phyloP scores from a whole-genome alignment of 2,888 invertebrate genomes.

The Amitus sp. region DNA sequence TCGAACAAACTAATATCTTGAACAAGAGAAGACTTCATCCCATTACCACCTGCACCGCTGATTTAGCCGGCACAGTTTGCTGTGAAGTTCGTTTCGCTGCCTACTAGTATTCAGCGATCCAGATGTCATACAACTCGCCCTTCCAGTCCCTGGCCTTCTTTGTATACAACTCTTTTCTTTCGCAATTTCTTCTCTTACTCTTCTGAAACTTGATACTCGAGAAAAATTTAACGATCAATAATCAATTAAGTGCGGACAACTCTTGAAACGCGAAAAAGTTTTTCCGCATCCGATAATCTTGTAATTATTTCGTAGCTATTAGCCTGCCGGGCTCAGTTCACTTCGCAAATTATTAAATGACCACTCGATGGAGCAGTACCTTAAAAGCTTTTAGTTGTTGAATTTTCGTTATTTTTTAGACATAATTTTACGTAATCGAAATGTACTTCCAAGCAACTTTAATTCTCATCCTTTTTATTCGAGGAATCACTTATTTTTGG shows the following conservation, averaged over 20 bases:
- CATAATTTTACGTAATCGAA: too few species aligned
- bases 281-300: neutral
- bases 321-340: neutral
- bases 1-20: too few species aligned
- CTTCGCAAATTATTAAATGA: neutral
- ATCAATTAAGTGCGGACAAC: conserved; percentile 20
- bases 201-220: conserved; percentile 15
- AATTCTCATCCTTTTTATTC: too few species aligned
- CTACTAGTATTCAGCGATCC: conserved; percentile 56
- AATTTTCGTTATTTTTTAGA: too few species aligned
- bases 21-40: conserved; percentile 49
- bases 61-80: conserved; percentile 62
- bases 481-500: too few species aligned
- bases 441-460: too few species aligned
- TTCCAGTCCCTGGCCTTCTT: conserved; percentile 33
- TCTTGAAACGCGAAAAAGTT: conserved; percentile 10
- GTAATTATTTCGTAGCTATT: conserved; percentile 15
- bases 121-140: conserved; percentile 41
- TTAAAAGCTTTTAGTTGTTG: too few species aligned
- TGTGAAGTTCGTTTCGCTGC: conserved; percentile 62
- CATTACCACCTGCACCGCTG: conserved; percentile 60
- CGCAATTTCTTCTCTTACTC: conserved; percentile 34
- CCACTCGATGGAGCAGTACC: too few species aligned
- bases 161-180: neutral
- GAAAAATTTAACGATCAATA: conserved; percentile 16